Evolutionary conservation across 2,113 vertebrate species (phyloP).

Genomic region (Menura novaehollandiae): DNA sequence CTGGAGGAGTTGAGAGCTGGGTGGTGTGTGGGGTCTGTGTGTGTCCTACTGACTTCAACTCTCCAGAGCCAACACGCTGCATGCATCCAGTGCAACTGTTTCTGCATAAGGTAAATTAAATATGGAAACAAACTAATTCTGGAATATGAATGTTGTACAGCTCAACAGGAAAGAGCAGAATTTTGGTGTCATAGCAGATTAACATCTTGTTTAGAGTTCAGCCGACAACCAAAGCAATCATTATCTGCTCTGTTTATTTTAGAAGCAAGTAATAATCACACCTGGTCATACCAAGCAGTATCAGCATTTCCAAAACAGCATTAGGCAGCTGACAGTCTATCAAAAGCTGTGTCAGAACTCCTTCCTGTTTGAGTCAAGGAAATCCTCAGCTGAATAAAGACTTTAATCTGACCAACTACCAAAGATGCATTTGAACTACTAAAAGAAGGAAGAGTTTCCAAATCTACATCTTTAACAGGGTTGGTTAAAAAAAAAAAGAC

Average conservation of each 20-base stretch:
- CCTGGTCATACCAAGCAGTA: neutral
- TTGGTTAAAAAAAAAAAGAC: neutral
- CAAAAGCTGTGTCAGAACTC: neutral
- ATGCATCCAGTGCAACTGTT: neutral
- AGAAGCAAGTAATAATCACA: neutral
- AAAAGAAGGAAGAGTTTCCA: neutral
- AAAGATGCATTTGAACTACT: neutral
- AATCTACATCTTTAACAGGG: neutral
- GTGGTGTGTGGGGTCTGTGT: fast-evolving
- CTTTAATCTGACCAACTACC: neutral
- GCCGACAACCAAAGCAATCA: neutral
- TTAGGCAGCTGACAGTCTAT: neutral
- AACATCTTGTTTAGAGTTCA: neutral
- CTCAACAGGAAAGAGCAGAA: neutral
- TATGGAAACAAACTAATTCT: neutral
- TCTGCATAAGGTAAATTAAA: neutral
- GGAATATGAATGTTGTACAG: neutral
- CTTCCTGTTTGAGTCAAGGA: neutral
- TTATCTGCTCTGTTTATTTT: neutral
- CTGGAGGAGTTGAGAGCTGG: neutral
- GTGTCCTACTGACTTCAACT: neutral
- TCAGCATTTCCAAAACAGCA: neutral
- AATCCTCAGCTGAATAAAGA: neutral
- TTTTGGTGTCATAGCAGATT: neutral
- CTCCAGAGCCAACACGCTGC: neutral